phyloP scores from a whole-genome alignment of 2,797 vertebrate species.

The Streptopelia turtur region DNA sequence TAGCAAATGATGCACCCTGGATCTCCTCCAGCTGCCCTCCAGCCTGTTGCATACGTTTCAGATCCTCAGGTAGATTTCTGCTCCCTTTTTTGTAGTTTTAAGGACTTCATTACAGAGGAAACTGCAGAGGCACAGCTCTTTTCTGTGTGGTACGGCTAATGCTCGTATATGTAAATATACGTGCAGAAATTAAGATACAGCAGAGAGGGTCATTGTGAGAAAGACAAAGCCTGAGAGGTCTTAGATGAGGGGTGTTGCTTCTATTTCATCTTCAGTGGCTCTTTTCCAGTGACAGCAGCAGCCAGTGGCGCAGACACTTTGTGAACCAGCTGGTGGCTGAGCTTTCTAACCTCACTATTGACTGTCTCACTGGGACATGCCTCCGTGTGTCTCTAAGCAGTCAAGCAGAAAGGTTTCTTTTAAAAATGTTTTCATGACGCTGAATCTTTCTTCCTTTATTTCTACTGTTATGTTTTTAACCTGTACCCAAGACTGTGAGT shows the following conservation, averaged over 20 bases:
- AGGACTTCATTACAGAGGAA: background rate
- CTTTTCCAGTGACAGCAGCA: background rate
- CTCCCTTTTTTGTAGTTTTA: background rate
- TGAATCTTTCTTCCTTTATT: background rate
- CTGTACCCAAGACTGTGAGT: background rate
- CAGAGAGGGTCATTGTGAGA: background rate
- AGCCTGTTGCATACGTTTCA: background rate
- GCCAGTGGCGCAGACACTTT: rapidly evolving
- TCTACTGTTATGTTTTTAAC: background rate
- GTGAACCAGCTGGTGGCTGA: background rate
- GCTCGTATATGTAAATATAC: rapidly evolving
- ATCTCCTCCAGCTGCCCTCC: background rate
- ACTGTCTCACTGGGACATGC: background rate
- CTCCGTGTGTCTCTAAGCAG: background rate
- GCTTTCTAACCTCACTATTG: background rate
- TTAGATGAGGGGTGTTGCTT: rapidly evolving
- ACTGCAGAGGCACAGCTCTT: background rate
- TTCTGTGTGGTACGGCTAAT: background rate
- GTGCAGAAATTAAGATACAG: background rate
- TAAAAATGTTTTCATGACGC: rapidly evolving
- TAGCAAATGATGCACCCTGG: too few species aligned
- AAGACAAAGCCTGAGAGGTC: background rate
- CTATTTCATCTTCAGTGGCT: background rate
- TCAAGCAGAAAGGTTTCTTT: background rate
- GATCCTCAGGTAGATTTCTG: background rate